Percentiles rank a stretch among this genome's conserved stretches.
These are phyloP conservation scores for Elachura formosa DNA, from an alignment of 2,113 vertebrate species.

Conservation along the genomic window DNA sequence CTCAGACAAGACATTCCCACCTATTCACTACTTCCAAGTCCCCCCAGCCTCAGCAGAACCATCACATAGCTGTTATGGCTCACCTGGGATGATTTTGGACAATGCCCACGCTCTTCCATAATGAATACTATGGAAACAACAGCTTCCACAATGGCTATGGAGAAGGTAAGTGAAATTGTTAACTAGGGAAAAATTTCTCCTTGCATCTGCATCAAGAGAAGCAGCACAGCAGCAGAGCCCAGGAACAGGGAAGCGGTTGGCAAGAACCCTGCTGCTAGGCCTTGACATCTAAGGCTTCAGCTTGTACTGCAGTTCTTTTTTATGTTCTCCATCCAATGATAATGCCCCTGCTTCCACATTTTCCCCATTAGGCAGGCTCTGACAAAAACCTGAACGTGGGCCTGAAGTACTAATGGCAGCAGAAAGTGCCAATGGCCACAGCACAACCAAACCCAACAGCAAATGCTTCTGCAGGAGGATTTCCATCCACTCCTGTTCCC, in stretches of 20 bases:
- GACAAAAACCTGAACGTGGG: not conserved
- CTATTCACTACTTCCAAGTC: not conserved
- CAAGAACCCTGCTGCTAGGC: not conserved
- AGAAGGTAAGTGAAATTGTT: not conserved
- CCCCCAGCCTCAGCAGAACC: not conserved
- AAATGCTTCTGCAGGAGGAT: not conserved
- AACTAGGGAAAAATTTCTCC: not conserved
- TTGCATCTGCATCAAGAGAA: not conserved
- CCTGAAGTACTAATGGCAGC: not conserved
- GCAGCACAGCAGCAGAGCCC: not conserved
- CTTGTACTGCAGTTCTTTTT: not conserved
- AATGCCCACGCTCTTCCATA: not conserved
- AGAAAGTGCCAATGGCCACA: not conserved
- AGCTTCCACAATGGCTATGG: not conserved
- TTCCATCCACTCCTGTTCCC: not conserved
- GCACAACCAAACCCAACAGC: not conserved
- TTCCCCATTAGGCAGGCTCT: not conserved
- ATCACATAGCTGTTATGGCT: fast-evolving
- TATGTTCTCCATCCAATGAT: not conserved
- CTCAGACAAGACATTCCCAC: not conserved
- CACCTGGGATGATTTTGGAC: not conserved
- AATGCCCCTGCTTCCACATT: not conserved
- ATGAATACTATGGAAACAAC: not conserved
- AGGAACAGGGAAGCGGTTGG: not conserved
- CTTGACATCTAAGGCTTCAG: not conserved